Percentiles rank a stretch among this genome's conserved stretches.
Conservation (phyloP, 2,113 vertebrate genomes). For the Orientallactaga bullata region DNA sequence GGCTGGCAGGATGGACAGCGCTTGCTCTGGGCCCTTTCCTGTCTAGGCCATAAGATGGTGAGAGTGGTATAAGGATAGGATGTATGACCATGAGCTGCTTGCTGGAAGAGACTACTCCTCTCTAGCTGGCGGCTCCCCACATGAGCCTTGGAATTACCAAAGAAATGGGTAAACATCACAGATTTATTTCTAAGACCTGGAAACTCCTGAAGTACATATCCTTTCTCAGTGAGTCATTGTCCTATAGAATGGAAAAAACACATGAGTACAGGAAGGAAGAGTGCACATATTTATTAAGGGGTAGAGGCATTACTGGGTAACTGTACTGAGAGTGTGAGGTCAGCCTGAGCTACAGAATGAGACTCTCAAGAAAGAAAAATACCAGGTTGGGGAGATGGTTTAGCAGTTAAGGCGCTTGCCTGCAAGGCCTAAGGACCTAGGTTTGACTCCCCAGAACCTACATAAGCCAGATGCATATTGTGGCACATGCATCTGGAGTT, state of each 20-base stretch:
- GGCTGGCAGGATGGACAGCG: not conserved
- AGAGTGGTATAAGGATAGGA: not conserved
- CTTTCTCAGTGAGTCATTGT: not conserved
- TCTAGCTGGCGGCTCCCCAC: not conserved
- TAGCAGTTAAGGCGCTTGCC: no score
- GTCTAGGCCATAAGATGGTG: accelerated
- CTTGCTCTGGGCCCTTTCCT: not conserved
- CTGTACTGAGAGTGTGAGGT: not conserved
- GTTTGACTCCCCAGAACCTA: no score
- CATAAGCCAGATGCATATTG: no score
- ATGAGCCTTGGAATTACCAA: not conserved
- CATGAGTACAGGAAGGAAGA: not conserved
- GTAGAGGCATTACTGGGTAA: no score
- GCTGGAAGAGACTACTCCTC: no score
- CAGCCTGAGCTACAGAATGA: not conserved
- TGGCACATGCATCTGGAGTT: no score
- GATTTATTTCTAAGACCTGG: slow-evolving; percentile 22
- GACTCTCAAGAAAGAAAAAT: not conserved
- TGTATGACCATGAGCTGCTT: accelerated
- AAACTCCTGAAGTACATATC: not conserved
- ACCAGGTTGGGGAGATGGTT: no score
- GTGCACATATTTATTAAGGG: not conserved
- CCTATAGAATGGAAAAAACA: not conserved
- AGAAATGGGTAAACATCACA: not conserved
- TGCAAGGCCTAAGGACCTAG: no score